Percentiles rank a stretch among this genome's conserved stretches.
Conservation (phyloP, 2,888 invertebrate genomes). For the Hypomecis punctinalis region DNA sequence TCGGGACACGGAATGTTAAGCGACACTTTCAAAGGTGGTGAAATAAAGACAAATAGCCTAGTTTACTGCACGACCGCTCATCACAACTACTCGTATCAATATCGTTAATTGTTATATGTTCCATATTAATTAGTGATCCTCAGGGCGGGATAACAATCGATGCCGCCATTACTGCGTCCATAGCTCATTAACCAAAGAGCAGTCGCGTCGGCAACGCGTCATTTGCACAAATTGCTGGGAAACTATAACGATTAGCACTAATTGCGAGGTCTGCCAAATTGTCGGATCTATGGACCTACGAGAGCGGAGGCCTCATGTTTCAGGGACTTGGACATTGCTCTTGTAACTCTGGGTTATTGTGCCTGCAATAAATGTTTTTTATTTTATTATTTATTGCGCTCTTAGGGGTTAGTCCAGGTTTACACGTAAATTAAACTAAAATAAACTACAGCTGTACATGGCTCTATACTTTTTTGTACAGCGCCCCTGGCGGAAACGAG, state of each 20-base stretch:
- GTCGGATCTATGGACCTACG: constrained; percentile 56
- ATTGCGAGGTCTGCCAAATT: constrained; percentile 73
- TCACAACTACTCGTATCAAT: constrained; percentile 34
- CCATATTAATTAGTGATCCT: constrained; percentile 43
- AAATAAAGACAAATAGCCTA: background rate
- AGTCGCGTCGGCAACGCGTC: constrained; percentile 63
- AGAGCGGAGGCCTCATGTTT: constrained; percentile 18
- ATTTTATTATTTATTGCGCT: too few relatives aligned
- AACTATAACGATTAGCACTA: constrained; percentile 75
- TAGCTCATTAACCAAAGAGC: constrained; percentile 69
- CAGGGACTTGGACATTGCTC: background rate
- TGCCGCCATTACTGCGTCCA: constrained; percentile 59
- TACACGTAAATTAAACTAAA: too few relatives aligned
- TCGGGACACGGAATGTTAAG: too few relatives aligned
- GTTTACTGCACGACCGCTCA: background rate
- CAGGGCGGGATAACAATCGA: constrained; percentile 52
- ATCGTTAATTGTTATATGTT: constrained; percentile 39
- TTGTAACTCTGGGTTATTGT: too few relatives aligned
- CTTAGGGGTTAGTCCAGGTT: too few relatives aligned
- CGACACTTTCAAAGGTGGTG: background rate
- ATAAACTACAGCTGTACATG: too few relatives aligned
- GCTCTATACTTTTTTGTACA: too few relatives aligned
- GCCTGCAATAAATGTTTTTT: too few relatives aligned
- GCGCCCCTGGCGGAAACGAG: too few relatives aligned
- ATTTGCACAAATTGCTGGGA: constrained; percentile 71